Base-by-base conservation (phyloP, 2,888 invertebrate species). In the Calameuta pallipes region DNA sequence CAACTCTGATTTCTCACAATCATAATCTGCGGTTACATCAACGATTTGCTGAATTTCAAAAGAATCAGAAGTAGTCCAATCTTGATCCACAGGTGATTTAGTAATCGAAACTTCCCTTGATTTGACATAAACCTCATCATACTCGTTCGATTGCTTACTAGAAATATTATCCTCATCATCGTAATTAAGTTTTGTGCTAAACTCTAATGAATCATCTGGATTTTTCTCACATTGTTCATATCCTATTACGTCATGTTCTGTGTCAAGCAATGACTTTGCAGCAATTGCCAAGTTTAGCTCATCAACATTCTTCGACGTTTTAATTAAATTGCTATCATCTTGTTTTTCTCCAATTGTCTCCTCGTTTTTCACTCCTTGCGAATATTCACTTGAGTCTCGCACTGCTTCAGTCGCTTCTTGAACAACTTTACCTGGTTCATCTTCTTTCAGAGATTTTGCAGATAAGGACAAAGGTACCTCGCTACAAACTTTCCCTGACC, bases 51-150 rank as follows among this genome's bases (percentile, higher is more conserved):
- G 76, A 15, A 83, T 34, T 69, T 84, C 79, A 75, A 89, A 89
- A 1, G 89, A 89, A 80, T 88, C 85, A 12, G 87, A 90, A 76
- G 81, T 78, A 4, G 82, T 85, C 86, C 85, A 87, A 69, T 88
- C 84, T 33, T 87, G 83, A 11, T 83, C 83, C 3, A 68, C 34
- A 9, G 77, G 75, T 34, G 74, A 73, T 75, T 83, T 83, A 34
- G 31, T 74, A 9, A 75, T 11, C 1, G 79, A 80, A n/a, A 79
- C 75, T 15, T 75, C 74, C 13, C 41, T 41, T 41, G 41, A 41
- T 15, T 41, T 41, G 6, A 6, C 41, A 41, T 41, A 41, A 15
- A 15, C 6, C 23, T 41, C 41, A 15, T 78, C 73, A 56, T 76
- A 76, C 15, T 78, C 74, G n/a, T 69, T 77, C 30, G 56, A 56